phyloP scores from a whole-genome alignment of 1,140 invertebrate species.

The Theocolax elegans region DNA sequence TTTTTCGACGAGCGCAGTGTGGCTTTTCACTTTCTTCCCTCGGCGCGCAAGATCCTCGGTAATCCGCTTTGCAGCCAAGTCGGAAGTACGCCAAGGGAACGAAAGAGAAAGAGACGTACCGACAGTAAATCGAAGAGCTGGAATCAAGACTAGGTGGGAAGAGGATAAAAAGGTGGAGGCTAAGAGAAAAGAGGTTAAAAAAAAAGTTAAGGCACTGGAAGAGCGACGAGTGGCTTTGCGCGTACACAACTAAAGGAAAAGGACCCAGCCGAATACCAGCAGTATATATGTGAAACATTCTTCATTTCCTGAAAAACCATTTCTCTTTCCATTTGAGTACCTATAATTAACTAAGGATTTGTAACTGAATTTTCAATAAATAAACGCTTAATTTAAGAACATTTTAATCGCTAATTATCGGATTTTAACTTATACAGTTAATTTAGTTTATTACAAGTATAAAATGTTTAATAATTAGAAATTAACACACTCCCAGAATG shows the following conservation, averaged over 20 bases:
- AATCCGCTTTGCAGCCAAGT: slow-evolving; percentile 38
- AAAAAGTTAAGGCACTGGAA: not conserved
- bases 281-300: no score
- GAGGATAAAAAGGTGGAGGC: not conserved
- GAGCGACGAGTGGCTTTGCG: slow-evolving; percentile 24
- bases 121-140: slow-evolving; percentile 21
- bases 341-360: no score
- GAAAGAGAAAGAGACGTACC: slow-evolving; percentile 1
- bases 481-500: no score
- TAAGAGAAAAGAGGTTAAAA: not conserved
- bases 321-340: no score
- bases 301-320: no score
- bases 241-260: slow-evolving; percentile 7
- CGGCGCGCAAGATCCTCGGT: slow-evolving; percentile 28
- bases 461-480: no score
- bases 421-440: no score
- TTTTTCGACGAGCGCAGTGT: slow-evolving; percentile 28
- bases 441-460: no score
- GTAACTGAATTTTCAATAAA: no score
- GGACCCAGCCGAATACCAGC: not conserved
- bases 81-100: not conserved
- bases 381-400: no score
- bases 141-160: not conserved
- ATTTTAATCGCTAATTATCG: no score
- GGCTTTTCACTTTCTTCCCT: slow-evolving; percentile 43